Conservation (phyloP, 1,140 invertebrate species). For the Papilio helenus region DNA sequence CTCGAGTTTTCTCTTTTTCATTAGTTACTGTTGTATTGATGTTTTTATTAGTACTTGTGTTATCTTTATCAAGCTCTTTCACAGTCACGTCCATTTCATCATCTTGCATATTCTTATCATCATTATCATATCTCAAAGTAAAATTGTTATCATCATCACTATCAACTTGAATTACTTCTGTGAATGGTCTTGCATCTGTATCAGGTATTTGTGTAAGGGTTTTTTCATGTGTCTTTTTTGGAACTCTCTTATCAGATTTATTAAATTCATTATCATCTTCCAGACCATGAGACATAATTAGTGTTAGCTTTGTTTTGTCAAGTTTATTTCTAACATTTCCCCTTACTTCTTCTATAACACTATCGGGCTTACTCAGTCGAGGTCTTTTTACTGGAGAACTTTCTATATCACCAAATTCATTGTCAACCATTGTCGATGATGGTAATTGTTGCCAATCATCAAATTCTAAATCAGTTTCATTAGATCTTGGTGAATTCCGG, state of each 20-base stretch:
- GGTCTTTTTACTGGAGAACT: constrained; percentile 56
- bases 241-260: not conserved
- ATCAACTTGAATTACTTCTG: constrained; percentile 36
- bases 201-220: constrained; percentile 16
- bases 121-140: constrained; percentile 50
- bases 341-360: constrained; percentile 48
- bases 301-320: constrained; percentile 48
- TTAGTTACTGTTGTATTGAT: not conserved
- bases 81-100: constrained; percentile 11
- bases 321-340: constrained; percentile 38
- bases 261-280: constrained; percentile 20
- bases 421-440: constrained; percentile 74
- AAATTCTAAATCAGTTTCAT: constrained; percentile 68
- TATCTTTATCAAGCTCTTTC: not conserved
- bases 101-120: constrained; percentile 47
- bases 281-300: constrained; percentile 17
- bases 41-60: not conserved
- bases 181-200: constrained; percentile 16
- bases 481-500: constrained; percentile 57
- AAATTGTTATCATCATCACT: constrained; percentile 48
- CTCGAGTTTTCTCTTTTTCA: not conserved
- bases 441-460: constrained; percentile 71
- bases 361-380: constrained; percentile 54
- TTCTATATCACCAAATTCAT: constrained; percentile 56
- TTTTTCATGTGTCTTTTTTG: not conserved